These are phyloP conservation scores for Allolobophora icterica DNA, from an alignment of 2,888 invertebrate species.

Conservation along the genomic window DNA sequence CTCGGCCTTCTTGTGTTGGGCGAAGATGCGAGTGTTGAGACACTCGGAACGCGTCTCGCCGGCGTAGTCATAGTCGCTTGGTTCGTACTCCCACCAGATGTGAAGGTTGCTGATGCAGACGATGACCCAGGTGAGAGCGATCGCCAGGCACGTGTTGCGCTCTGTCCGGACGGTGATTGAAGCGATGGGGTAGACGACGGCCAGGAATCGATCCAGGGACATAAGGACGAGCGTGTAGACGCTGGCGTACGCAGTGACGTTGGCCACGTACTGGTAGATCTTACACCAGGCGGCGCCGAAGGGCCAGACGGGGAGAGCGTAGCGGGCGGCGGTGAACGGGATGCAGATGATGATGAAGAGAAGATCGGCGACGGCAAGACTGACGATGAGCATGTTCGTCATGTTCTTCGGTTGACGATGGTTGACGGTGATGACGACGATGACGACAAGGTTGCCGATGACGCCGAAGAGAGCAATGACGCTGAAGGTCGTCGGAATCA, in stretches of 20 bases:
- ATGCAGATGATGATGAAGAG: slow-evolving; percentile 91
- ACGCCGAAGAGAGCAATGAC: slow-evolving; percentile 84
- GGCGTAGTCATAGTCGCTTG: not conserved
- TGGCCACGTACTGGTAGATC: slow-evolving; percentile 86
- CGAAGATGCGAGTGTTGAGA: not conserved
- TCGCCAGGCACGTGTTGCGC: not conserved
- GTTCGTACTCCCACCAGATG: not conserved
- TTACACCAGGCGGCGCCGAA: slow-evolving; percentile 64
- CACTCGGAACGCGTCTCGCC: not conserved
- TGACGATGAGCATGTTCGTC: slow-evolving; percentile 88
- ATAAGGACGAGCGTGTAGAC: slow-evolving; percentile 92
- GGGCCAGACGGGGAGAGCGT: not conserved
- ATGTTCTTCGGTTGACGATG: slow-evolving; percentile 73
- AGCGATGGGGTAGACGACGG: slow-evolving; percentile 89
- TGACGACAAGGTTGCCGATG: slow-evolving; percentile 85
- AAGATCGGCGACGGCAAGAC: slow-evolving; percentile 86
- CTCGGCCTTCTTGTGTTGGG: slow-evolving; percentile 1
- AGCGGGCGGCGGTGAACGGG: slow-evolving; percentile 82
- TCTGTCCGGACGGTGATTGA: slow-evolving; percentile 68
- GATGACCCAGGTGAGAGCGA: not conserved
- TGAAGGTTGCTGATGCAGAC: not conserved
- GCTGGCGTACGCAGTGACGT: slow-evolving; percentile 89
- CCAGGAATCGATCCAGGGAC: slow-evolving; percentile 87
- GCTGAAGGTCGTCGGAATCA: slow-evolving; percentile 75
- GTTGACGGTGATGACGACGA: slow-evolving; percentile 86